Percentiles rank a stretch among this genome's conserved stretches.
Evolutionary conservation across 2,888 invertebrate genomes (phyloP).

Genomic region (Vanessa cardui): DNA sequence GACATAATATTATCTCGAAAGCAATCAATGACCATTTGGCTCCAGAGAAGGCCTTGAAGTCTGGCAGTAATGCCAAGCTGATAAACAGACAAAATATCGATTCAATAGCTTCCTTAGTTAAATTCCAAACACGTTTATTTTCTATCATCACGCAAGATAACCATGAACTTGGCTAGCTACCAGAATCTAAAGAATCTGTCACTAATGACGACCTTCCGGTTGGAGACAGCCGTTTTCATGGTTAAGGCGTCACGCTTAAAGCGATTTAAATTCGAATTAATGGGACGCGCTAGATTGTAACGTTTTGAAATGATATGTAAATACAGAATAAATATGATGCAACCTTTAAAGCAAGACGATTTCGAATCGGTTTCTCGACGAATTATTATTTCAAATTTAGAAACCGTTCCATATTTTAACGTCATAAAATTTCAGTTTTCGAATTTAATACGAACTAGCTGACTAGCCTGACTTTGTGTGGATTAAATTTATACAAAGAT

Average conservation of each 20-base stretch:
- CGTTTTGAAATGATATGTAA: conserved; percentile 1
- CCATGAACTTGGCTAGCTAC: conserved; percentile 65
- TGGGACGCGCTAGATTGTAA: conserved; percentile 38
- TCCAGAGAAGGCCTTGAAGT: conserved; percentile 22
- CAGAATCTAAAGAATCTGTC: conserved; percentile 61
- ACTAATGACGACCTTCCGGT: conserved; percentile 72
- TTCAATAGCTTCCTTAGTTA: conserved; percentile 31
- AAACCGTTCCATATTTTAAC: too few species aligned
- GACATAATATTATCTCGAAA: conserved; percentile 18
- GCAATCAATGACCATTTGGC: conserved; percentile 33
- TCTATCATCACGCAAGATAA: conserved; percentile 42
- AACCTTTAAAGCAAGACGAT: not conserved
- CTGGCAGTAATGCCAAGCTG: conserved; percentile 20
- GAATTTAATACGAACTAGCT: too few species aligned
- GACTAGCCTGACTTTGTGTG: too few species aligned
- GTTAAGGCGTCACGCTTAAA: conserved; percentile 8
- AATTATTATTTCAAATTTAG: not conserved
- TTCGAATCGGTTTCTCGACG: not conserved
- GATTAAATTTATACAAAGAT: too few species aligned
- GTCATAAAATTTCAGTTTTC: too few species aligned
- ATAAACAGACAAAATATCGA: conserved; percentile 19
- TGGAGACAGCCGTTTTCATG: conserved; percentile 42
- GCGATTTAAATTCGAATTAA: conserved; percentile 13
- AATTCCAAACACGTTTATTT: conserved; percentile 36
- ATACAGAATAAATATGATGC: conserved; percentile 5